phyloP scores from a whole-genome alignment of 2,113 vertebrate species.

The Tonatia bakeri region DNA sequence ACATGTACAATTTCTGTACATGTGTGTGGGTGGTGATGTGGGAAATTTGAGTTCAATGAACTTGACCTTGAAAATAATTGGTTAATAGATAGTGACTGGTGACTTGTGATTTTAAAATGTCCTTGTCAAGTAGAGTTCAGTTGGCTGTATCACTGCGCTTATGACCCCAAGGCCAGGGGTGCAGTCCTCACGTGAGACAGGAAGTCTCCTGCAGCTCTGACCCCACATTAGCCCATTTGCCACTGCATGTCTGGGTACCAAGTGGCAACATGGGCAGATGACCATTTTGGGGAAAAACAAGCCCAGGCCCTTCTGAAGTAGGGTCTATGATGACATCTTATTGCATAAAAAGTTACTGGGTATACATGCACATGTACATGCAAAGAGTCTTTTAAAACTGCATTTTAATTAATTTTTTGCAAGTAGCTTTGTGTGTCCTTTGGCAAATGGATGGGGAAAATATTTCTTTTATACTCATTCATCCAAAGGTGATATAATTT shows the following conservation, averaged over 20 bases:
- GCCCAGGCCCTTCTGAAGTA: background rate
- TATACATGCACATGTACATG: background rate
- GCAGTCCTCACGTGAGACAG: background rate
- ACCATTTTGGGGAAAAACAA: background rate
- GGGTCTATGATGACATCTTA: background rate
- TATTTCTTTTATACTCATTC: background rate
- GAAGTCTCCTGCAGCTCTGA: background rate
- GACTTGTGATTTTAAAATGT: background rate
- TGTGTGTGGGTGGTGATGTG: background rate
- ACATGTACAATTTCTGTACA: background rate
- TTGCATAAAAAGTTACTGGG: background rate
- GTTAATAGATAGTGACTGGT: background rate
- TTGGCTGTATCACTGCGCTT: background rate
- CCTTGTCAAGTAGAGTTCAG: background rate
- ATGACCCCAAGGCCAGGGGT: background rate
- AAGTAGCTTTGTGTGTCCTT: background rate
- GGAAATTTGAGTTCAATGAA: background rate
- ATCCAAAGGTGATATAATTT: background rate
- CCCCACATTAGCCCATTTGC: background rate
- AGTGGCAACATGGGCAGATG: background rate
- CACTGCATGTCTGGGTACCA: background rate
- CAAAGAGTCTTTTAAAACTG: background rate
- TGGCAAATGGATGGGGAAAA: background rate
- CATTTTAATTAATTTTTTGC: background rate
- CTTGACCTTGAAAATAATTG: conserved; percentile 4